A percentile compares a stretch with the other conserved stretches of the same genome.
Evolutionary conservation across 2,797 vertebrate species (phyloP).

Genomic region (Fundulus diaphanus): DNA sequence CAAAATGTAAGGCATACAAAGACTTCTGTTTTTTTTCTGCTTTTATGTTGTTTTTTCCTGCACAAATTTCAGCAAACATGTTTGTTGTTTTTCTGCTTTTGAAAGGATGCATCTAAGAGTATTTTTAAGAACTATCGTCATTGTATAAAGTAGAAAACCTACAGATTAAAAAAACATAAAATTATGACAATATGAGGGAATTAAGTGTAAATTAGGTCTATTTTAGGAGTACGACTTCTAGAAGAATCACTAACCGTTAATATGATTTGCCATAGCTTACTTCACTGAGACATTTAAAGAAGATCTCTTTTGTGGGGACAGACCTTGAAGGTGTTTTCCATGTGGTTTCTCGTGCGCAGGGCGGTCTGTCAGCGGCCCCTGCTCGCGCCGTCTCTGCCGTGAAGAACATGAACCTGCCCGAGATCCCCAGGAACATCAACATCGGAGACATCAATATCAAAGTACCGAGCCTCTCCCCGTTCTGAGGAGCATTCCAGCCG

Average conservation of each 20-base stretch:
- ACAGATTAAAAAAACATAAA: too few species aligned
- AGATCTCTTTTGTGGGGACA: not conserved
- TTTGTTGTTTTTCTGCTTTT: not conserved
- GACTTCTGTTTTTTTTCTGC: not conserved
- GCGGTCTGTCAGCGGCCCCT: slow-evolving; percentile 90
- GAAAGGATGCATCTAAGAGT: not conserved
- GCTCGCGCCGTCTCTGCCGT: slow-evolving; percentile 92
- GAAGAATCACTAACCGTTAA: too few species aligned
- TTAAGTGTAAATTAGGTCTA: too few species aligned
- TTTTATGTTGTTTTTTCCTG: not conserved
- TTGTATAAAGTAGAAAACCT: not conserved
- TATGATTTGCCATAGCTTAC: too few species aligned
- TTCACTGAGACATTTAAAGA: not conserved
- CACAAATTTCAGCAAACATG: not conserved
- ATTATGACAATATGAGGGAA: too few species aligned
- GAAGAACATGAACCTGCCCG: slow-evolving; percentile 95
- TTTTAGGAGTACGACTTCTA: too few species aligned
- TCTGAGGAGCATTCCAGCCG: slow-evolving; percentile 70
- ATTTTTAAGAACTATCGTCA: not conserved
- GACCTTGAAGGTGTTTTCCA: slow-evolving; percentile 21
- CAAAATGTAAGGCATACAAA: not conserved
- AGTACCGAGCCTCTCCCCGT: slow-evolving; percentile 92
- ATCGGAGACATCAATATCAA: slow-evolving; percentile 96
- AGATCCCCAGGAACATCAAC: slow-evolving; percentile 96
- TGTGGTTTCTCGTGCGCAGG: slow-evolving; percentile 71